Conservation (phyloP, 1,140 invertebrate species). For the Diachasmimorpha longicaudata region DNA sequence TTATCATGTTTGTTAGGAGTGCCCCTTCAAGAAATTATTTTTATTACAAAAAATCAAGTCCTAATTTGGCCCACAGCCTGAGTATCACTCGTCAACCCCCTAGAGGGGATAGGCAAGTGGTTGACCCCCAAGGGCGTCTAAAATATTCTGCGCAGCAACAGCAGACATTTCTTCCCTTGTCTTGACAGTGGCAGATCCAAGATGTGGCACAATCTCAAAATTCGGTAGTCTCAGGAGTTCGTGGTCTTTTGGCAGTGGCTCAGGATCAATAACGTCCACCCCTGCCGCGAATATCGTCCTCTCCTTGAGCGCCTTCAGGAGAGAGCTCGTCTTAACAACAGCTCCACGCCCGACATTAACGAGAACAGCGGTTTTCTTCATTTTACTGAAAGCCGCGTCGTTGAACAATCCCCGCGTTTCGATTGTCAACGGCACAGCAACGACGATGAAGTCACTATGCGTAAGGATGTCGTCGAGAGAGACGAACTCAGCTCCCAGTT, state of each 20-base stretch:
- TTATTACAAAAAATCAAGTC: not conserved
- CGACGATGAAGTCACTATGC: slow-evolving; percentile 79
- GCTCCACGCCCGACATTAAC: slow-evolving; percentile 82
- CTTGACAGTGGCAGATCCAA: slow-evolving; percentile 82
- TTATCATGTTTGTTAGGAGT: no score
- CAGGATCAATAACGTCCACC: slow-evolving; percentile 88
- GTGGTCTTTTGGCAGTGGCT: slow-evolving; percentile 82
- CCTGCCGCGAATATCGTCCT: slow-evolving; percentile 83
- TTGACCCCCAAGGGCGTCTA: slow-evolving; percentile 75
- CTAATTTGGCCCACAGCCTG: not conserved
- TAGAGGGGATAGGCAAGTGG: slow-evolving; percentile 64
- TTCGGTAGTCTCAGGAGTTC: slow-evolving; percentile 79
- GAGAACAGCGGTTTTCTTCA: slow-evolving; percentile 81
- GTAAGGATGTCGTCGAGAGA: slow-evolving; percentile 72
- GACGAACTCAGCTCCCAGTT: slow-evolving; percentile 72
- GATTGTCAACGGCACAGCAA: slow-evolving; percentile 71
- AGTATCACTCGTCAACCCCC: not conserved
- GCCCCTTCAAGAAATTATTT: no score
- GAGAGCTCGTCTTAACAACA: slow-evolving; percentile 76
- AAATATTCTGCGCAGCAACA: slow-evolving; percentile 79
- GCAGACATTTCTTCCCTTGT: slow-evolving; percentile 81
- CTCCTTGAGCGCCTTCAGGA: slow-evolving; percentile 75
- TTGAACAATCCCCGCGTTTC: slow-evolving; percentile 79
- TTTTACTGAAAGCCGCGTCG: slow-evolving; percentile 71
- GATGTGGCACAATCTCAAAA: slow-evolving; percentile 82